Conservation (phyloP, 53 echinoderm and acorn worm genomes). For the Paelopatides confundens region DNA sequence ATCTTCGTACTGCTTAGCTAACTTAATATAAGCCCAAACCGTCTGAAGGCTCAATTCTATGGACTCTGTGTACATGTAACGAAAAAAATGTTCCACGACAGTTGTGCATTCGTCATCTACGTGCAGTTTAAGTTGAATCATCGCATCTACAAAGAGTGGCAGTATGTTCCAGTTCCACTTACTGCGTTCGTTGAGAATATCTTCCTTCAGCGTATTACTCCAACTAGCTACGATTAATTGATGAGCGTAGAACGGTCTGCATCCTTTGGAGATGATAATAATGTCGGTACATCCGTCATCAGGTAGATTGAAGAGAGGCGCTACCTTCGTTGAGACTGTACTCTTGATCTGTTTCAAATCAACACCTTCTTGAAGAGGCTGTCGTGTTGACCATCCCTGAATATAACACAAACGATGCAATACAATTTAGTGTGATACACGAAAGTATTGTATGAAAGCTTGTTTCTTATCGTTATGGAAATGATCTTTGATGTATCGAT, state of each 20-base stretch:
- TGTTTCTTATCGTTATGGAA: too few species aligned
- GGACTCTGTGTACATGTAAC: conserved; percentile 28
- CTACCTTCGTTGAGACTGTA: background rate
- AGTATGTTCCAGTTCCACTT: background rate
- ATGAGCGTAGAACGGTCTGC: background rate
- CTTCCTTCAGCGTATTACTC: background rate
- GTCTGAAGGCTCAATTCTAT: background rate
- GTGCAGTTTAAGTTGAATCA: background rate
- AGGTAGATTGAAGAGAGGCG: background rate
- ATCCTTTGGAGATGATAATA: background rate
- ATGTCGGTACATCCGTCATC: background rate
- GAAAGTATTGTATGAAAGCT: too few species aligned
- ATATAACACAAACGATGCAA: too few species aligned
- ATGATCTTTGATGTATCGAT: too few species aligned
- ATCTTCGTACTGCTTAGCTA: background rate
- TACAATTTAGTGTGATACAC: too few species aligned
- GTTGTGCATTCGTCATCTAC: background rate
- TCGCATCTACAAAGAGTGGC: background rate
- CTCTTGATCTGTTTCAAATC: background rate
- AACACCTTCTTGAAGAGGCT: background rate
- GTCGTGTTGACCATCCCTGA: conserved; percentile 16
- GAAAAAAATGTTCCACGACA: background rate
- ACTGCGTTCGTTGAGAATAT: background rate
- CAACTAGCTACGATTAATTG: conserved; percentile 10
- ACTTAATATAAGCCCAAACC: background rate